Base-by-base conservation (phyloP, 2,797 vertebrate species). In the Sebastes iracundus region DNA sequence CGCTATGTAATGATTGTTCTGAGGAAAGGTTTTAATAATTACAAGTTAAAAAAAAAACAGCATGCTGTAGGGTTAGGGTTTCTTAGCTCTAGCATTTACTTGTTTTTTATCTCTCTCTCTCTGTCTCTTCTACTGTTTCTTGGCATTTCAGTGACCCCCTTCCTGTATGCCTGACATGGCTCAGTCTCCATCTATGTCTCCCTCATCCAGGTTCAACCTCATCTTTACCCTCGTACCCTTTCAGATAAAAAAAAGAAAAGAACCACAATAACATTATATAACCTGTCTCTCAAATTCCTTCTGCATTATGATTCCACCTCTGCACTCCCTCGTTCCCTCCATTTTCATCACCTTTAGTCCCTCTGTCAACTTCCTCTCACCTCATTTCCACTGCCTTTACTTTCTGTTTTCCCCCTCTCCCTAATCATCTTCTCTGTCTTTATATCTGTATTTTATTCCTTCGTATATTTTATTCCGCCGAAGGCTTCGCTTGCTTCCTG, bases 201-300 rank as follows among this genome's bases (percentile, higher is more conserved):
- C 22, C 30, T 79, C 56, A 74, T 87, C 68, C 68, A 85, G 25
- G 85, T 78, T 90, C 79, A 72, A 2, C 23, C 38, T 79, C 46
- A 81, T 87, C 58, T 66, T 84, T 72, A 63, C 42, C 75, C 49
- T 87, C 80, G 87, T 69, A 53, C 69, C 68, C 72, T 80, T 80
- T 77, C 8, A 12, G 11, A 22, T 78, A 85, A 68, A 72, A 70
- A 64, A 67, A 38, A 35, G 12, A 38, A 38, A 38, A 9, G 20
- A 20, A n/a, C 4, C 35, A 75, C 61, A 79, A 76, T 77, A 74
- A 42, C 80, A 90, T 90, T 80, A 90, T 77, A 85, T 80, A 90
- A 89, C 87, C 80, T 80, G 81, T 84, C 85, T 75, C 38, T 84
- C 72, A 86, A 86, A 92, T 90, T 91, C 81, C 62, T 84, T 84